phyloP scores from a whole-genome alignment of 92 coral and sea anemone species.

The Epizoanthus fatuus region DNA sequence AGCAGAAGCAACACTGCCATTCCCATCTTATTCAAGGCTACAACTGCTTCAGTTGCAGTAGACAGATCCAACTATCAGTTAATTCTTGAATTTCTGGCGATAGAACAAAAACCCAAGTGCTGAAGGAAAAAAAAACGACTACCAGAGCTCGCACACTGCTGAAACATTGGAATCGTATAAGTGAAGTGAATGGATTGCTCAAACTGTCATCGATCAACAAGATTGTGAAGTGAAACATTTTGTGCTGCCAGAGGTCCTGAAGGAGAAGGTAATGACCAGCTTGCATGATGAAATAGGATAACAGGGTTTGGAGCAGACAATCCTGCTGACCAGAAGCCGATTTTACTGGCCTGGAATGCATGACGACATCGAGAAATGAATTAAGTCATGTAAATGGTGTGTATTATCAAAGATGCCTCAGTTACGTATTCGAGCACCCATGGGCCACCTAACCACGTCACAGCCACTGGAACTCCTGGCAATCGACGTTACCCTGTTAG shows the following conservation, averaged over 20 bases:
- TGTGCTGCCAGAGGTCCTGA: constrained; percentile 62
- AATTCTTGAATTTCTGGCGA: too few relatives aligned
- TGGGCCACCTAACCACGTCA: constrained; percentile 55
- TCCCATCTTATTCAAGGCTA: too few relatives aligned
- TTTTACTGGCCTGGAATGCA: constrained; percentile 77
- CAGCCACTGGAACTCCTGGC: constrained; percentile 67
- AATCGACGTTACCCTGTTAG: constrained; percentile 66
- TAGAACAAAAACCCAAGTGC: too few relatives aligned
- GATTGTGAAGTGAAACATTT: constrained; percentile 51
- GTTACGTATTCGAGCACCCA: constrained; percentile 58
- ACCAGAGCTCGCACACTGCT: too few relatives aligned
- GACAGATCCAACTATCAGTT: too few relatives aligned
- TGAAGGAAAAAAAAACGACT: too few relatives aligned
- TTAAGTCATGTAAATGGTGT: constrained; percentile 64
- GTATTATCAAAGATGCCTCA: constrained; percentile 61
- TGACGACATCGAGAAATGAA: constrained; percentile 53
- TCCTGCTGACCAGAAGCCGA: constrained; percentile 54
- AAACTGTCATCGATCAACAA: not conserved
- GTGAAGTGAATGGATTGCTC: constrained; percentile 52
- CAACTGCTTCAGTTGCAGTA: not conserved
- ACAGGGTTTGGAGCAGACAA: constrained; percentile 66
- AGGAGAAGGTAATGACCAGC: constrained; percentile 60
- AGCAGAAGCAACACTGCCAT: too few relatives aligned
- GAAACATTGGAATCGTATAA: constrained; percentile 56
- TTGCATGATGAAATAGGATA: constrained; percentile 72